These are phyloP conservation scores for Myathropa florea DNA, from an alignment of 2,888 invertebrate species.

Conservation along the genomic window DNA sequence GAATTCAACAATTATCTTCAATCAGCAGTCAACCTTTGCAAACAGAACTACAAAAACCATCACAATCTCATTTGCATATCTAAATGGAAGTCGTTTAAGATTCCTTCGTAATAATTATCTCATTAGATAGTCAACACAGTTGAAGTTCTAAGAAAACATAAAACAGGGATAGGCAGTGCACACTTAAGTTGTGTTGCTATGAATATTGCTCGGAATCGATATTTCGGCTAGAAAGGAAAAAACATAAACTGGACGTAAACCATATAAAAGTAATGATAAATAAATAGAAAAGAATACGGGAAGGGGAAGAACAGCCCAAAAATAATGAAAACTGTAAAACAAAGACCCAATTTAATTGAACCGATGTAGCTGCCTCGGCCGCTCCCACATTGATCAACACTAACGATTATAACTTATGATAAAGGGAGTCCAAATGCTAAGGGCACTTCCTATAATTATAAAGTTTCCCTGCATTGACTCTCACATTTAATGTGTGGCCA, in stretches of 20 bases:
- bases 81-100: constrained; percentile 21
- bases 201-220: constrained; percentile 10
- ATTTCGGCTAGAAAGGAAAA: constrained; percentile 1
- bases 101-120: constrained; percentile 18
- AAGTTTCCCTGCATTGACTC: constrained; percentile 36
- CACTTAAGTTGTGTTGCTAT: constrained; percentile 6
- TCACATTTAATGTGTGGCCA: constrained; percentile 13
- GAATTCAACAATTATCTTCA: constrained; percentile 26
- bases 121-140: constrained; percentile 10
- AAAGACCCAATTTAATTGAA: constrained; percentile 43
- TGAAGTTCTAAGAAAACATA: not conserved
- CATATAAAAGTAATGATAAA: constrained; percentile 49
- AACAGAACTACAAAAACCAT: not conserved
- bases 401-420: constrained; percentile 60
- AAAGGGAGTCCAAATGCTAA: constrained; percentile 43
- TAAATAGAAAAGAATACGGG: constrained; percentile 25
- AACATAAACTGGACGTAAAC: constrained; percentile 38
- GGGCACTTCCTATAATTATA: constrained; percentile 62
- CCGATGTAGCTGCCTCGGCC: constrained; percentile 14
- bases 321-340: constrained; percentile 24
- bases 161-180: constrained; percentile 32
- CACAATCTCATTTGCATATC: constrained; percentile 21
- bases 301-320: not conserved
- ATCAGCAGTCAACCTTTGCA: constrained; percentile 16
- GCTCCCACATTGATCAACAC: constrained; percentile 62